Conservation (phyloP, 37 sponge, comb jelly and placozoan genomes). For the Spongilla lacustris region DNA sequence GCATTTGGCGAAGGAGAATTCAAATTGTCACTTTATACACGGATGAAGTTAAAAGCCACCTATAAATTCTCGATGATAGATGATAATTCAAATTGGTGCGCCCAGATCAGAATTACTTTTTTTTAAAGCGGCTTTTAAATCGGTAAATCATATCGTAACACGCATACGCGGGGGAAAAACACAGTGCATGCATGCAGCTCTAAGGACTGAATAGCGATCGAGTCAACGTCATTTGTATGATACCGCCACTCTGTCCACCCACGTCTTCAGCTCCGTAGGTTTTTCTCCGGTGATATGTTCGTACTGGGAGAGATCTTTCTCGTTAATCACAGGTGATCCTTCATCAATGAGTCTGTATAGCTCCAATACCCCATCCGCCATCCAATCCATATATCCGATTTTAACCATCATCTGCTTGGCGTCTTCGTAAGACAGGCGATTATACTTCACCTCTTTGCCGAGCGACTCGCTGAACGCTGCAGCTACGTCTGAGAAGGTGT, state of each 20-base stretch:
- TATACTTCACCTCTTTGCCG: conserved; percentile 47
- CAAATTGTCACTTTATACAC: too few species aligned
- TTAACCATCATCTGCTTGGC: conserved; percentile 28
- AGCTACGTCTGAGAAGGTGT: conserved; percentile 43
- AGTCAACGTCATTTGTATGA: too few species aligned
- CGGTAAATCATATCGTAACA: too few species aligned
- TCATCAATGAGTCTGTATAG: conserved; percentile 45
- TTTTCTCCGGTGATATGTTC: conserved; percentile 53
- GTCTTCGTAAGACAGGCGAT: conserved; percentile 39
- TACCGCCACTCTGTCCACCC: conserved; percentile 8
- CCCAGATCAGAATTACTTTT: too few species aligned
- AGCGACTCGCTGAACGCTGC: conserved; percentile 29
- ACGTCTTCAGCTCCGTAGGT: conserved; percentile 46
- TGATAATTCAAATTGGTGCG: too few species aligned
- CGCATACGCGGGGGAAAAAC: too few species aligned
- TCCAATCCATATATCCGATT: conserved; percentile 39
- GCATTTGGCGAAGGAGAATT: too few species aligned
- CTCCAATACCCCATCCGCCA: conserved; percentile 37
- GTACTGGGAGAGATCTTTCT: conserved; percentile 19
- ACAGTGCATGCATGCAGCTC: too few species aligned
- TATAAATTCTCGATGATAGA: too few species aligned
- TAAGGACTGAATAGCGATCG: too few species aligned
- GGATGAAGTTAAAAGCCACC: too few species aligned
- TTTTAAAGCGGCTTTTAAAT: too few species aligned
- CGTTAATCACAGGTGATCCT: conserved; percentile 40